Percentiles rank a stretch among this genome's conserved stretches.
Evolutionary conservation across 2,797 vertebrate genomes (phyloP).

Genomic region (Knipowitschia caucasica): DNA sequence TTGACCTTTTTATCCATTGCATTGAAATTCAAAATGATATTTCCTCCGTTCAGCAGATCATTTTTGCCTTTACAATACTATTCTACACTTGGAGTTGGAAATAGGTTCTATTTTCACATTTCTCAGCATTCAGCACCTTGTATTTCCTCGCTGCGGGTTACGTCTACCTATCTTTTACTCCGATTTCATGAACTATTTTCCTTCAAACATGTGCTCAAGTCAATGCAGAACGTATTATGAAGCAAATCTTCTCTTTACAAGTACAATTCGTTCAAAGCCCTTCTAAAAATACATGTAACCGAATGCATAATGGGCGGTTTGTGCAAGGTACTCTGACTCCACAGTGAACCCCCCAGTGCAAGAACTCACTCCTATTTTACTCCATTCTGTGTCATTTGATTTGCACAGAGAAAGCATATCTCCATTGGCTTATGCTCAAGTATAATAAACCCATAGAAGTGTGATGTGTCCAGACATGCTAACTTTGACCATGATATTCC

Average conservation of each 20-base stretch:
- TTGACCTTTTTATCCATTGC: background rate
- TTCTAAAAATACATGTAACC: conserved; percentile 6
- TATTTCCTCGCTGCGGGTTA: background rate
- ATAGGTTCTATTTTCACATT: background rate
- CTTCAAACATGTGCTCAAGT: conserved; percentile 8
- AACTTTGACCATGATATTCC: conserved; percentile 15
- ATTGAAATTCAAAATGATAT: background rate
- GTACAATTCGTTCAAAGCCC: conserved; percentile 2
- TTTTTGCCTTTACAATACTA: background rate
- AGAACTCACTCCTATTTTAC: conserved; percentile 11
- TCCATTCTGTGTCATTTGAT: conserved; percentile 36
- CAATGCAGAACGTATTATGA: conserved; percentile 6
- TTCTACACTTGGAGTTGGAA: background rate
- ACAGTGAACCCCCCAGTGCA: conserved; percentile 26
- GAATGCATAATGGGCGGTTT: conserved; percentile 4
- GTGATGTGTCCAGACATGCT: conserved; percentile 1
- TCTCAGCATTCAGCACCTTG: background rate
- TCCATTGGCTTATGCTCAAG: conserved; percentile 10
- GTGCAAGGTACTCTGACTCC: conserved; percentile 24
- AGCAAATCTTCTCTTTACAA: conserved; percentile 6
- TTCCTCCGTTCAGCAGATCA: background rate
- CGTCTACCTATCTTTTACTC: conserved; percentile 4
- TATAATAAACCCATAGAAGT: conserved; percentile 34
- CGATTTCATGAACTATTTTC: conserved; percentile 6
- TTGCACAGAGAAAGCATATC: conserved; percentile 19